phyloP scores from a whole-genome alignment of 2,888 invertebrate species.

The Caenorhabditis imperialis region DNA sequence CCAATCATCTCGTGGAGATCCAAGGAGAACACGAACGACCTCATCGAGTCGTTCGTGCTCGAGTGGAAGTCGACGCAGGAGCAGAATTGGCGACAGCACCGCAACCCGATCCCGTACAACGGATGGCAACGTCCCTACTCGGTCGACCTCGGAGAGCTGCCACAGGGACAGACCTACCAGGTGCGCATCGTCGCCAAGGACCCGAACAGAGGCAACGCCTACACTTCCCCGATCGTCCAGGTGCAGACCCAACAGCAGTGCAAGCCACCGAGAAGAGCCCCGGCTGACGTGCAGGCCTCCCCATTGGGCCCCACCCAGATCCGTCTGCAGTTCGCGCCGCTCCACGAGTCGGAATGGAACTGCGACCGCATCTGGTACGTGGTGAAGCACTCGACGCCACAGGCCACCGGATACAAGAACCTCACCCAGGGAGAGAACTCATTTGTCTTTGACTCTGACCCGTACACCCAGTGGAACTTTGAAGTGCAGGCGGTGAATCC shows the following conservation, averaged over 20 bases:
- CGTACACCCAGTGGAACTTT: slow-evolving; percentile 77
- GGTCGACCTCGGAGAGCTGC: slow-evolving; percentile 73
- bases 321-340: slow-evolving; percentile 77
- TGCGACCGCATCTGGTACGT: slow-evolving; percentile 78
- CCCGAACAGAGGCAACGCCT: slow-evolving; percentile 72
- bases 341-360: slow-evolving; percentile 77
- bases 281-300: slow-evolving; percentile 68
- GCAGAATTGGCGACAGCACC: slow-evolving; percentile 71
- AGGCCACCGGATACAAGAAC: slow-evolving; percentile 68
- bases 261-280: slow-evolving; percentile 70
- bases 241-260: slow-evolving; percentile 71
- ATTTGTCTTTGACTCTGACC: slow-evolving; percentile 76
- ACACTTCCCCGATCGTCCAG: slow-evolving; percentile 73
- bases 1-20: slow-evolving; percentile 75
- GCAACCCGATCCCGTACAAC: slow-evolving; percentile 69
- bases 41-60: slow-evolving; percentile 72
- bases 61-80: slow-evolving; percentile 74
- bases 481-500: slow-evolving; percentile 77
- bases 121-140: slow-evolving; percentile 78
- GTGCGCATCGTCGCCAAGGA: slow-evolving; percentile 68
- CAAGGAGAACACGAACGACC: slow-evolving; percentile 72
- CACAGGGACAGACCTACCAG: slow-evolving; percentile 72
- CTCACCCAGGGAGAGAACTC: slow-evolving; percentile 72
- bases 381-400: slow-evolving; percentile 74
- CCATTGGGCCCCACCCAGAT: slow-evolving; percentile 77